Evolutionary conservation across 2,888 invertebrate genomes (phyloP).

Genomic region (Scaptomyza caliginosa): DNA sequence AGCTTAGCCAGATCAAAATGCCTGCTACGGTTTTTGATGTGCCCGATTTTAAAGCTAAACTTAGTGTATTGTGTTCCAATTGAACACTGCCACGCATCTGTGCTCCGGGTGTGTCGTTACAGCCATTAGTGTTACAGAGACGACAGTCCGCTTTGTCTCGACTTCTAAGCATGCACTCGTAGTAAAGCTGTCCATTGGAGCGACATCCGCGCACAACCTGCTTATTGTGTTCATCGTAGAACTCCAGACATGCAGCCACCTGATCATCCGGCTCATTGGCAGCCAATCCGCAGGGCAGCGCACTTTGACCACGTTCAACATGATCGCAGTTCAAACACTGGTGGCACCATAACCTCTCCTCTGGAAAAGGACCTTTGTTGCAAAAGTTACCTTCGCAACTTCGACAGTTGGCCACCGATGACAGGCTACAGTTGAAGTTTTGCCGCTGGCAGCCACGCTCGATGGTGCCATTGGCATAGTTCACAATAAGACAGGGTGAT

Average conservation of each 20-base stretch:
- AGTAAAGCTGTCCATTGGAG: conserved; percentile 66
- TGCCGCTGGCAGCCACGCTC: conserved; percentile 71
- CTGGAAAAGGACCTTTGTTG: conserved; percentile 73
- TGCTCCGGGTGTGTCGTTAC: conserved; percentile 62
- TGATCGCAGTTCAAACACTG: conserved; percentile 67
- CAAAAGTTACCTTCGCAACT: conserved; percentile 72
- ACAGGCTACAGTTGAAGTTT: conserved; percentile 55
- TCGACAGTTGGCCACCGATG: conserved; percentile 53
- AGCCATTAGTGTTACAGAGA: conserved; percentile 64
- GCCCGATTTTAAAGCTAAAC: conserved; percentile 12
- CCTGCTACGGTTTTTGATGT: conserved; percentile 1
- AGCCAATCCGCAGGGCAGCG: conserved; percentile 53
- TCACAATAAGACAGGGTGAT: conserved; percentile 64
- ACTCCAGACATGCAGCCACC: conserved; percentile 70
- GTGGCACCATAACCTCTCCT: conserved; percentile 73
- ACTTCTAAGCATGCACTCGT: conserved; percentile 65
- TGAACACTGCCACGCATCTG: conserved; percentile 15
- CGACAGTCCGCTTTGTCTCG: conserved; percentile 50
- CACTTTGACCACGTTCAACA: conserved; percentile 25
- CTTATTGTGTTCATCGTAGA: conserved; percentile 42
- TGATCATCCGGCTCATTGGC: conserved; percentile 55
- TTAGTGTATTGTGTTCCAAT: conserved; percentile 2
- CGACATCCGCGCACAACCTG: conserved; percentile 76
- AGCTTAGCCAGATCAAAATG: conserved; percentile 18
- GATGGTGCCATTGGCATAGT: conserved; percentile 61